Base-by-base conservation (phyloP, 2,888 invertebrate genomes). In the Agrotis exclamationis region DNA sequence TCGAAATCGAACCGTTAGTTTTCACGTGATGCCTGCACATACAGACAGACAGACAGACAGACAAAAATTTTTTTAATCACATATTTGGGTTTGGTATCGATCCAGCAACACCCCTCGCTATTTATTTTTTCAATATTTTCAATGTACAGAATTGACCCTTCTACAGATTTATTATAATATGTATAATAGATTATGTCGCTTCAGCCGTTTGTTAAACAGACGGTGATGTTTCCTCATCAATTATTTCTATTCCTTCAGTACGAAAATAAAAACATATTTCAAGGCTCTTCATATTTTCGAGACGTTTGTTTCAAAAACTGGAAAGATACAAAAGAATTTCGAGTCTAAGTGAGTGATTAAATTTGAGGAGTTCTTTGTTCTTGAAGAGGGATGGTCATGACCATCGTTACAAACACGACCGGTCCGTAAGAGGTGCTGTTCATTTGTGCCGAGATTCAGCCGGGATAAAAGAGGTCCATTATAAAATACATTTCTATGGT, bases 401-500 rank as follows among this genome's bases (percentile, higher is more conserved):
- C 56, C 62, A 74, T 74, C 77, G 63, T 78, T 72, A 76, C 76
- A 75, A 83, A 83, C 78, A 83, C 70, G 74, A 75, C 54, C 51
- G 63, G 59, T 70, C 69, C 54, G 47, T n/a, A 54, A 78, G 63
- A 62, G 66, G 63, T 76, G 65, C 76, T 80, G 80, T 79, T 84
- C 76, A 82, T 82, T 84, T 74, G 64, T 74, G 62, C 70, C 33
- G 76, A 78, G 79, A 79, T 82, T 82, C 70, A 76, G 57, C 64
- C 24, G 67, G 74, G 80, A 82, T 79, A 78, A 85, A 86, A 72
- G 76, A 83, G 66, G 66, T 59, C 79, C 77, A 87, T 84, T 85
- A 81, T 69, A 79, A 79, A 86, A 65, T 66, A 77, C 53, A 84
- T 82, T 80, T 85, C 60, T 76, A 74, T 83, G 79, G 82, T 86